Evolutionary conservation across 2,888 invertebrate species (phyloP).

Genomic region (Leptopilina drosophilae): DNA sequence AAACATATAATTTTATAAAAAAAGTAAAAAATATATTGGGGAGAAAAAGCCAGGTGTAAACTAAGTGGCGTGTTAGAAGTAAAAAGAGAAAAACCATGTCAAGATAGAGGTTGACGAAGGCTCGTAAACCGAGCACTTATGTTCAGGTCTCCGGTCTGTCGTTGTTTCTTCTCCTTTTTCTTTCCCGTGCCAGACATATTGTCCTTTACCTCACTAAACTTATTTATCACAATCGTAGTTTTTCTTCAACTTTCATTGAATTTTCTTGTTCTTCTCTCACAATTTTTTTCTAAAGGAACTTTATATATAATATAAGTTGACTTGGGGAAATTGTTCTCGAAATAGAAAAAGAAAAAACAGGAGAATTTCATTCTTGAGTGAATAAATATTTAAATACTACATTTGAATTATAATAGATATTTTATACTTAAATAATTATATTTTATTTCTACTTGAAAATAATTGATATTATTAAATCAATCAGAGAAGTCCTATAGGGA

Average conservation of each 20-base stretch:
- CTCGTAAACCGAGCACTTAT: constrained; percentile 23
- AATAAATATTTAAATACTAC: too few relatives aligned
- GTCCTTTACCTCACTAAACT: constrained; percentile 8
- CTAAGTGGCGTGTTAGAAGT: constrained; percentile 7
- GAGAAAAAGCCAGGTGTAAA: constrained; percentile 1
- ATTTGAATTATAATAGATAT: too few relatives aligned
- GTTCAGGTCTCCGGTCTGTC: constrained; percentile 11
- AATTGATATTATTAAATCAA: too few relatives aligned
- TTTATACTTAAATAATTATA: too few relatives aligned
- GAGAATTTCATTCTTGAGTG: too few relatives aligned
- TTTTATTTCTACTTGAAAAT: too few relatives aligned
- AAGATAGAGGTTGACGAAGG: constrained; percentile 1
- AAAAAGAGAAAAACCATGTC: constrained; percentile 8
- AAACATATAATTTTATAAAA: background rate
- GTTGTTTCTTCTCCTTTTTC: background rate
- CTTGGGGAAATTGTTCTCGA: too few relatives aligned
- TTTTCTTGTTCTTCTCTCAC: background rate
- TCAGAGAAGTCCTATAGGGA: too few relatives aligned
- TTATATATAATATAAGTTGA: too few relatives aligned
- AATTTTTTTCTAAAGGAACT: too few relatives aligned
- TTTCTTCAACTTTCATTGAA: background rate
- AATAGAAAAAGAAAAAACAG: too few relatives aligned
- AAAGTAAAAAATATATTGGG: background rate
- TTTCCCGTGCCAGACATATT: background rate
- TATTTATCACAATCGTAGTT: constrained; percentile 3